These are phyloP conservation scores for Drosophila algonquin DNA, from an alignment of 2,888 invertebrate genomes.

Conservation along the genomic window DNA sequence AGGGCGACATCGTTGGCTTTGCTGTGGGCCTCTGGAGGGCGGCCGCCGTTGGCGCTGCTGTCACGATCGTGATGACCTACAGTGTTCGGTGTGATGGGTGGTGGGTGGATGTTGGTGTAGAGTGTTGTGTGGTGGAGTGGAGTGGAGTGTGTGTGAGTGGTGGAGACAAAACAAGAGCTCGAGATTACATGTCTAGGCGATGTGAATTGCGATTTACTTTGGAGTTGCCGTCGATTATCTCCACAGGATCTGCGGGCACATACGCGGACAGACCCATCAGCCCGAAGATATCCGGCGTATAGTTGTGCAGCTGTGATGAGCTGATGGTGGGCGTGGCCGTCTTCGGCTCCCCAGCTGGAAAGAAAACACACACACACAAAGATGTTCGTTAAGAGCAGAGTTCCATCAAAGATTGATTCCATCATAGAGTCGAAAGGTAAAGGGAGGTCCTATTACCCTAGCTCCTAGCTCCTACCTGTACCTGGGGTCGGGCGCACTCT, in stretches of 20 bases:
- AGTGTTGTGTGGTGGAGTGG: slow-evolving; percentile 5
- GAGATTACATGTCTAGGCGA: slow-evolving; percentile 51
- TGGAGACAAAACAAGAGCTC: slow-evolving; percentile 44
- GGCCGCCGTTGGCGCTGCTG: slow-evolving; percentile 67
- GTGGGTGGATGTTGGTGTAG: slow-evolving; percentile 20
- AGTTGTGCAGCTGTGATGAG: slow-evolving; percentile 59
- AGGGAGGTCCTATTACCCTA: too few species aligned
- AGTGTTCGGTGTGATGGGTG: slow-evolving; percentile 25
- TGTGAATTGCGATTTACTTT: slow-evolving; percentile 85
- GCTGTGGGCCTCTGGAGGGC: slow-evolving; percentile 55
- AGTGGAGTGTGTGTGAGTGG: slow-evolving; percentile 34
- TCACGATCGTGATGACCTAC: slow-evolving; percentile 81
- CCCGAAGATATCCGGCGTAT: slow-evolving; percentile 84
- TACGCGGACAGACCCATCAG: slow-evolving; percentile 85
- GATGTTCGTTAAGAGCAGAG: too few species aligned
- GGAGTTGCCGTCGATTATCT: slow-evolving; percentile 87
- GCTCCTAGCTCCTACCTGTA: slow-evolving; percentile 19
- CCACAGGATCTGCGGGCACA: slow-evolving; percentile 85
- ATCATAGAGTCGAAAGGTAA: too few species aligned
- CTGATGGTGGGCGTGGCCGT: slow-evolving; percentile 55
- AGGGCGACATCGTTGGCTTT: slow-evolving; percentile 76
- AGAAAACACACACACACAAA: not conserved
- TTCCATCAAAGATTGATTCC: not conserved
- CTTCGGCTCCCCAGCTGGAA: slow-evolving; percentile 42
- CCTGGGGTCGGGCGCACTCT: slow-evolving; percentile 86